phyloP scores from a whole-genome alignment of 2,888 invertebrate genomes.

The Drosophila fungiperda region DNA sequence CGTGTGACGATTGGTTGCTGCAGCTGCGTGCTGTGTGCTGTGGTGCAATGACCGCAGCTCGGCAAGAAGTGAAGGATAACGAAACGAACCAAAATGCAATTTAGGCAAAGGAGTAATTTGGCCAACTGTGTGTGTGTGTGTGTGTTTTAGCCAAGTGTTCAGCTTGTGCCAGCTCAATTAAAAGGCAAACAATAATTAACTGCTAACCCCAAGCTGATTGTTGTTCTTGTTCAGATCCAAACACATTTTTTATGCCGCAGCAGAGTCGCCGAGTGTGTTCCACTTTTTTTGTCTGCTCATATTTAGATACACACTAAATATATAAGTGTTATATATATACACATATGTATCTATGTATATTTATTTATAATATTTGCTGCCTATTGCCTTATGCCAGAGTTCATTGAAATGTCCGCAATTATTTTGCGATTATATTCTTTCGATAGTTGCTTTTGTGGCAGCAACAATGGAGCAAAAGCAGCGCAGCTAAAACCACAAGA shows the following conservation, averaged over 20 bases:
- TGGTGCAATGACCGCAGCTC: conserved; percentile 81
- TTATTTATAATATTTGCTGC: conserved; percentile 14
- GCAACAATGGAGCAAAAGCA: not conserved
- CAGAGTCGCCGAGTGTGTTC: conserved; percentile 22
- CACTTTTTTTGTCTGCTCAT: conserved; percentile 25
- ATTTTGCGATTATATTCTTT: conserved; percentile 72
- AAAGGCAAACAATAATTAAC: conserved; percentile 39
- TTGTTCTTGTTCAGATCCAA: conserved; percentile 30
- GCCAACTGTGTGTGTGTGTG: not conserved
- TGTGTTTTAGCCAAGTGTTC: conserved; percentile 14
- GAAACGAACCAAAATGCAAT: conserved; percentile 45
- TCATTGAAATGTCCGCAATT: conserved; percentile 72
- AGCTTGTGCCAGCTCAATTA: conserved; percentile 22
- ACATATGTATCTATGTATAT: conserved; percentile 28
- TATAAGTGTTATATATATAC: conserved; percentile 13
- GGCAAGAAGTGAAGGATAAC: conserved; percentile 79
- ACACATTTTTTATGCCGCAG: conserved; percentile 27
- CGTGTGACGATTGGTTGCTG: conserved; percentile 50
- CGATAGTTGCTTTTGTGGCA: conserved; percentile 38
- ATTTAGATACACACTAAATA: conserved; percentile 15
- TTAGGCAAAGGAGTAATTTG: conserved; percentile 3
- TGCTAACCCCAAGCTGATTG: conserved; percentile 28
- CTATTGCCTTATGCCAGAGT: conserved; percentile 41
- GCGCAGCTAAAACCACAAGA: conserved; percentile 22
- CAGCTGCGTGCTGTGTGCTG: conserved; percentile 21